These are phyloP conservation scores for Antheraea mylitta DNA, from an alignment of 1,140 invertebrate species.

Conservation along the genomic window DNA sequence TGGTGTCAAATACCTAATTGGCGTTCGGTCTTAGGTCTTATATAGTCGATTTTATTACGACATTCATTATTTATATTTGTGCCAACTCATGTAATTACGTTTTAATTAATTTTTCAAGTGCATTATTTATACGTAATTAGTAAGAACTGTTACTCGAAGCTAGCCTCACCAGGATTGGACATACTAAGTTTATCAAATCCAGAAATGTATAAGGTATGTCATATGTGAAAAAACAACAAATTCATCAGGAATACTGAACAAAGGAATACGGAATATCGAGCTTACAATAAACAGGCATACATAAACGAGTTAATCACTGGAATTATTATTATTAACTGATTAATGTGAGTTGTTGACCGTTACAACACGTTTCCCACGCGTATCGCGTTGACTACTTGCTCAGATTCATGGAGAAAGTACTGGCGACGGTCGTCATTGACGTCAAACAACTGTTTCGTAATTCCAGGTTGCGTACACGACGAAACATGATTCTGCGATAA, in stretches of 20 bases:
- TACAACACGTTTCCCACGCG: slow-evolving; percentile 27
- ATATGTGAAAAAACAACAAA: background rate
- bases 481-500: slow-evolving; percentile 10
- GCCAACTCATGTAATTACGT: no score
- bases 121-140: no score
- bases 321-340: background rate
- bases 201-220: no score
- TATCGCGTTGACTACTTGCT: slow-evolving; percentile 8
- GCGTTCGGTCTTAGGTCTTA: no score
- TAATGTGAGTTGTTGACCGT: slow-evolving; percentile 8
- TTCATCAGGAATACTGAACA: background rate
- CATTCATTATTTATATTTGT: no score
- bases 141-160: no score
- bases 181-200: no score
- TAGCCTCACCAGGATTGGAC: no score
- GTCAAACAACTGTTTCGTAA: slow-evolving; percentile 38
- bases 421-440: slow-evolving; percentile 31
- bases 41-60: no score
- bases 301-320: background rate
- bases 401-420: slow-evolving; percentile 37
- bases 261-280: background rate
- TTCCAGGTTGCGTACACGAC: slow-evolving; percentile 16
- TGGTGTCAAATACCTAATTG: no score
- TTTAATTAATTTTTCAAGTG: no score
- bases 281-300: background rate